Evolutionary conservation across 2,113 vertebrate species (phyloP), one percentile per base, ranked within the genome.

Genomic region (Hiodon tergisus): DNA sequence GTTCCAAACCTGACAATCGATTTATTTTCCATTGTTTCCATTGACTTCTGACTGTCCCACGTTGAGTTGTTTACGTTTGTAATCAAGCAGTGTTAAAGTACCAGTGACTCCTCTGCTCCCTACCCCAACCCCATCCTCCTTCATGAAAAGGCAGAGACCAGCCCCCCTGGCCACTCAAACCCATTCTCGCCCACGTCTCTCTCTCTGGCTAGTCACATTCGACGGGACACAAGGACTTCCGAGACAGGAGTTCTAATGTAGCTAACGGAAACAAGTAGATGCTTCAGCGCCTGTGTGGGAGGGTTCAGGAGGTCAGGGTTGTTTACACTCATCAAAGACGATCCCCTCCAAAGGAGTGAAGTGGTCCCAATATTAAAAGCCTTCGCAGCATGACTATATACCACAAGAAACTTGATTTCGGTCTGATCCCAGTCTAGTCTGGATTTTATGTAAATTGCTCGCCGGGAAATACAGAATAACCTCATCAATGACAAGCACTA

Each of bases 361-460:
- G 57, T 48, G 68, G 60, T 31, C 55, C 70, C 48, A 17, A 47
- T 6, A 5, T 31, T 68, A 55, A 73, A 65, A 62, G 52, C 51
- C 60, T 46, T 62, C 46, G 61, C 69, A 17, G 71, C 69, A 11
- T 47, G n/a, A 50, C 65, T 14, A 5, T 52, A 55, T 74, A 53
- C 53, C 14, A 31, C 8, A n/a, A 48, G 31, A 9, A 14, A 57
- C 65, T 57, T 9, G 57, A 77, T 79, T 59, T 69, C 74, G 51
- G 55, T 46, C 13, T 46, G 52, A 74, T 71, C 75, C 74, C 61
- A 68, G 31, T 31, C 31, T 31, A 55, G 70, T 73, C 62, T 69
- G 54, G 66, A 73, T 76, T 61, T 73, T 81, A 79, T 81, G 79
- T 68, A 79, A 79, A 81, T 83, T 5, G 46, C 55, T n/a, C 17